These are phyloP conservation scores for Tragelaphus imberbis DNA, from an alignment of 2,113 vertebrate species.

Conservation along the genomic window DNA sequence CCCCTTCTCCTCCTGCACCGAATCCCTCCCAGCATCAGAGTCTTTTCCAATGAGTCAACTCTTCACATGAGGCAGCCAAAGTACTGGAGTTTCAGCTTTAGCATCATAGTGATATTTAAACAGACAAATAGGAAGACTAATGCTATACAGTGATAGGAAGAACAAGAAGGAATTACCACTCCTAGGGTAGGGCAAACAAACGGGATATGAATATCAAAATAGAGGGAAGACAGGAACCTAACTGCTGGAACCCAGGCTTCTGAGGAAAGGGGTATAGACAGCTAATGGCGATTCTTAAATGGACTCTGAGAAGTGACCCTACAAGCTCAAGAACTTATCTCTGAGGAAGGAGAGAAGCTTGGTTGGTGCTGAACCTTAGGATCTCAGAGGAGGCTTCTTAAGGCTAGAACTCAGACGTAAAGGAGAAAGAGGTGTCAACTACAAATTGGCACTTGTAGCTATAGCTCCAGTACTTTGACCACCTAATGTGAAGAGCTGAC, in stretches of 20 bases:
- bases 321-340: background rate
- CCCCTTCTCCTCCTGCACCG: too few relatives aligned
- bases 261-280: background rate
- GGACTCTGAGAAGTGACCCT: background rate
- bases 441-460: background rate
- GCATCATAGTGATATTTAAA: background rate
- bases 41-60: too few relatives aligned
- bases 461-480: background rate
- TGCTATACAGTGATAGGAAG: background rate
- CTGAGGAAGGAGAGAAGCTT: background rate
- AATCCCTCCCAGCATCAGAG: too few relatives aligned
- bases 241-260: background rate
- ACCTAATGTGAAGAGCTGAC: background rate
- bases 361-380: background rate
- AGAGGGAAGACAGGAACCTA: background rate
- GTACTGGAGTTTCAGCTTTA: too few relatives aligned
- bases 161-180: background rate
- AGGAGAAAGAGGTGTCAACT: background rate
- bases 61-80: too few relatives aligned
- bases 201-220: background rate
- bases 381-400: background rate
- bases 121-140: background rate
- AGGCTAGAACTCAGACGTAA: background rate
- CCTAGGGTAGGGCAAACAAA: background rate
- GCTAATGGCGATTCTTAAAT: background rate